Percentiles rank a stretch among this genome's conserved stretches.
phyloP scores from a whole-genome alignment of 2,113 vertebrate species.

The Chaetops frenatus region DNA sequence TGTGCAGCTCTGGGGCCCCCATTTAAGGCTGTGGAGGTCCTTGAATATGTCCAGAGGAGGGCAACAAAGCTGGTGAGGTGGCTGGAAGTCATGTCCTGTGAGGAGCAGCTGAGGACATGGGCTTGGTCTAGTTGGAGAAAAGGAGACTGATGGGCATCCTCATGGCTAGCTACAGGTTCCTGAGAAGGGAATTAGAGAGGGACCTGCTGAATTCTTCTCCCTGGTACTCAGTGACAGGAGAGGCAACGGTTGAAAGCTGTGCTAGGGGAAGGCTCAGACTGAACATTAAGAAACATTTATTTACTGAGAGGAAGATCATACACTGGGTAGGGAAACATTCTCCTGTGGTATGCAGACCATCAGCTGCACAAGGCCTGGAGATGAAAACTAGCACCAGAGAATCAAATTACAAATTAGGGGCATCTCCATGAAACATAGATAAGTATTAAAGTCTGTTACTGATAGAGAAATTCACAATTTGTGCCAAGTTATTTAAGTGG shows the following conservation, averaged over 20 bases:
- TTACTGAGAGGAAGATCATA: background rate
- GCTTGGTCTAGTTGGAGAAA: background rate
- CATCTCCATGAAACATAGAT: background rate
- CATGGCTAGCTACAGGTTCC: background rate
- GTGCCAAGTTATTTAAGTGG: background rate
- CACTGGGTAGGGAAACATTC: background rate
- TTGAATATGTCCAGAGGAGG: background rate
- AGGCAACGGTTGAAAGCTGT: background rate
- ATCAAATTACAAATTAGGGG: background rate
- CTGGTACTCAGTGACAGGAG: background rate
- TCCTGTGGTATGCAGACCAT: background rate
- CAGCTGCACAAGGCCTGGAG: background rate
- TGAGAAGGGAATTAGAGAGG: background rate
- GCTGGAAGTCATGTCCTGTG: background rate
- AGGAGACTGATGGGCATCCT: background rate
- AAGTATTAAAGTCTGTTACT: background rate
- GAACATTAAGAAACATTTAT: background rate
- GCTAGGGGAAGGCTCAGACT: background rate
- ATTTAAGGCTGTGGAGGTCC: background rate
- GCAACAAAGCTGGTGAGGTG: background rate
- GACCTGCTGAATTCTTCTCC: background rate
- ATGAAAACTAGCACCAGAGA: background rate
- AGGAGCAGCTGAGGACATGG: background rate
- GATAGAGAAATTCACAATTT: background rate
- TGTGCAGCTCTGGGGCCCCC: background rate